Evolutionary conservation across 1,140 invertebrate genomes (phyloP).

Genomic region (Stratiolaelaps scimitus): DNA sequence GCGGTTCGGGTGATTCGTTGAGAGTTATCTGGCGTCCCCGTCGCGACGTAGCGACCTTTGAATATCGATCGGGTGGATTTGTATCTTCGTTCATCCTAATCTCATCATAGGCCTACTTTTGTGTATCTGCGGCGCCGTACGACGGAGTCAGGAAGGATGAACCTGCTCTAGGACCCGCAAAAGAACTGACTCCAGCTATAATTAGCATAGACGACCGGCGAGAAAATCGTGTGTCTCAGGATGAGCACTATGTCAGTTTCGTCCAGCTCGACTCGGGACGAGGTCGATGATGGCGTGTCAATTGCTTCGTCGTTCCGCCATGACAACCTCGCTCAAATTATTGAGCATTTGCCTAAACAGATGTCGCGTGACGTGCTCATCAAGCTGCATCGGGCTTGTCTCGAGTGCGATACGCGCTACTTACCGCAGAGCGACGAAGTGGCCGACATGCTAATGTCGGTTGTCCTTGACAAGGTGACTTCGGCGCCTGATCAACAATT

Average conservation of each 20-base stretch:
- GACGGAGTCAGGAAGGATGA: no score
- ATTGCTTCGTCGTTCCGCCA: slow-evolving; percentile 16
- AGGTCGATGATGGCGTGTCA: not conserved
- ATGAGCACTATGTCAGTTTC: slow-evolving; percentile 2
- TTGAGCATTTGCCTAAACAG: slow-evolving; percentile 11
- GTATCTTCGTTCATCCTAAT: no score
- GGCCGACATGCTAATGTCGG: slow-evolving; percentile 14
- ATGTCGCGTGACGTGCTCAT: not conserved
- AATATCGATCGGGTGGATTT: no score
- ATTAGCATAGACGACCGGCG: no score
- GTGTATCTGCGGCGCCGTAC: no score
- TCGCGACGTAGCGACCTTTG: no score
- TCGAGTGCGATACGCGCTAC: slow-evolving; percentile 13
- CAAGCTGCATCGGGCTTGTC: slow-evolving; percentile 6
- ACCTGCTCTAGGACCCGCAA: no score
- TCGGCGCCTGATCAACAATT: slow-evolving; percentile 6
- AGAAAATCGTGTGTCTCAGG: no score
- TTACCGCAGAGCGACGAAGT: slow-evolving; percentile 1
- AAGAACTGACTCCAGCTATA: no score
- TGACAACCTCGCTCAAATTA: slow-evolving; percentile 12
- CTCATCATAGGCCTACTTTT: no score
- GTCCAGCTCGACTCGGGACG: slow-evolving; percentile 4
- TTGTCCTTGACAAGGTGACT: not conserved
- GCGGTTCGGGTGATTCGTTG: no score
- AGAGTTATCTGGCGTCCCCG: no score